Evolutionary conservation across 2,113 vertebrate genomes (phyloP).

Genomic region (Polypterus bichir): DNA sequence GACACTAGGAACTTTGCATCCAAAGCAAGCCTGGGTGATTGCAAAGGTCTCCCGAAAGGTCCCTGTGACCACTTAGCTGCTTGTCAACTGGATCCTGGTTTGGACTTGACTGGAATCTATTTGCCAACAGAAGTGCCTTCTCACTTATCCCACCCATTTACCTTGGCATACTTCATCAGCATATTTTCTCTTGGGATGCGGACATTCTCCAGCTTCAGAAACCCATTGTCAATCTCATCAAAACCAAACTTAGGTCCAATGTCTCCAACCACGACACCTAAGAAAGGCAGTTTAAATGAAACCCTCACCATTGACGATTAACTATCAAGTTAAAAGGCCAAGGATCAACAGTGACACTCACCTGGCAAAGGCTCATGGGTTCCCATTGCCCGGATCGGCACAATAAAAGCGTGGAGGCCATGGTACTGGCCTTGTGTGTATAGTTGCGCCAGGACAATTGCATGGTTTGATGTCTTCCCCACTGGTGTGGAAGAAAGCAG

Average conservation of each 20-base stretch:
- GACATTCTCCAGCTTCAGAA: slow-evolving; percentile 84
- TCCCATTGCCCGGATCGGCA: slow-evolving; percentile 69
- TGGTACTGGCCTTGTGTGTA: slow-evolving; percentile 72
- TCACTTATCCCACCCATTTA: slow-evolving; percentile 27
- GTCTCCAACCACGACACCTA: slow-evolving; percentile 86
- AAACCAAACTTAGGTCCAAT: slow-evolving; percentile 96
- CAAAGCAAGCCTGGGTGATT: no score
- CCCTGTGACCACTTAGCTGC: no score
- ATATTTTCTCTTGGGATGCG: slow-evolving; percentile 89
- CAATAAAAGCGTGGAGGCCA: slow-evolving; percentile 86
- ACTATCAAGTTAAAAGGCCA: no score
- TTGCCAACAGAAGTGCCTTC: neutral
- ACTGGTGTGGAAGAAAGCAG: slow-evolving; percentile 48
- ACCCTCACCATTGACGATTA: neutral
- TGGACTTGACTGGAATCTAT: no score
- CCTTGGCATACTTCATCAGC: slow-evolving; percentile 94
- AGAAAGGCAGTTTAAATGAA: slow-evolving; percentile 2
- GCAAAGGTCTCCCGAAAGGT: no score
- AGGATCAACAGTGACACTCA: slow-evolving; percentile 27
- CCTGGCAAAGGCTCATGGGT: slow-evolving; percentile 89
- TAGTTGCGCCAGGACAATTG: slow-evolving; percentile 90
- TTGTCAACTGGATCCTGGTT: no score
- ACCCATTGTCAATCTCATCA: slow-evolving; percentile 89
- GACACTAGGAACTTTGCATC: neutral
- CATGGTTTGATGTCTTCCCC: slow-evolving; percentile 90